phyloP scores from a whole-genome alignment of 2,113 vertebrate species.

The Phocoena phocoena region DNA sequence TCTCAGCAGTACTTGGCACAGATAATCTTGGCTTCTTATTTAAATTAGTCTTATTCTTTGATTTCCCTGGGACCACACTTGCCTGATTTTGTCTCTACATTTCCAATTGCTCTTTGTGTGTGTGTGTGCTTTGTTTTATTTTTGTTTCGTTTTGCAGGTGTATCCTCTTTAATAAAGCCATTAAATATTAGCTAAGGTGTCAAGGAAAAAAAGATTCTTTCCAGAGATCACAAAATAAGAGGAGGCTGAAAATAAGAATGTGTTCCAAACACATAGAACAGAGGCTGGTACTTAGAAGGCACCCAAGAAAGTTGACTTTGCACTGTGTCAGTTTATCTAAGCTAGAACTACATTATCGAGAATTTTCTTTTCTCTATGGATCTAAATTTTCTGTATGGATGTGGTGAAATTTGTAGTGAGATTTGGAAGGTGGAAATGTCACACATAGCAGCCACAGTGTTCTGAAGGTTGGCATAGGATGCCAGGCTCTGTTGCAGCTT shows the following conservation, averaged over 20 bases:
- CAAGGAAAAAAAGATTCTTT: background rate
- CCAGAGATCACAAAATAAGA: background rate
- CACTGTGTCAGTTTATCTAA: background rate
- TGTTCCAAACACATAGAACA: background rate
- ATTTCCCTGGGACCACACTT: background rate
- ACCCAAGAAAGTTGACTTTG: background rate
- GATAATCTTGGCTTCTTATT: background rate
- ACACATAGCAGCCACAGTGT: background rate
- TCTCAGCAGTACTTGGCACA: background rate
- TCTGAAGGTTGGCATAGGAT: background rate
- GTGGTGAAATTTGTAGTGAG: background rate
- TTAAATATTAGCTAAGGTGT: background rate
- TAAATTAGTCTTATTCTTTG: background rate
- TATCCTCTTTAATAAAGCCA: background rate
- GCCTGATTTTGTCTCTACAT: background rate
- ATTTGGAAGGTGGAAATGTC: background rate
- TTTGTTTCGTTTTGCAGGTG: background rate
- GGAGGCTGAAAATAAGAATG: background rate
- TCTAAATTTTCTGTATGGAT: background rate
- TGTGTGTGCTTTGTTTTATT: background rate
- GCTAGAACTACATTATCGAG: background rate
- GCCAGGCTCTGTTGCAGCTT: background rate
- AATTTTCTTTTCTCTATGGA: background rate
- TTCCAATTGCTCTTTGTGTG: background rate
- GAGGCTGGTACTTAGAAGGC: background rate